phyloP scores from a whole-genome alignment of 2,888 invertebrate species.

The Drosophila vallismaia region DNA sequence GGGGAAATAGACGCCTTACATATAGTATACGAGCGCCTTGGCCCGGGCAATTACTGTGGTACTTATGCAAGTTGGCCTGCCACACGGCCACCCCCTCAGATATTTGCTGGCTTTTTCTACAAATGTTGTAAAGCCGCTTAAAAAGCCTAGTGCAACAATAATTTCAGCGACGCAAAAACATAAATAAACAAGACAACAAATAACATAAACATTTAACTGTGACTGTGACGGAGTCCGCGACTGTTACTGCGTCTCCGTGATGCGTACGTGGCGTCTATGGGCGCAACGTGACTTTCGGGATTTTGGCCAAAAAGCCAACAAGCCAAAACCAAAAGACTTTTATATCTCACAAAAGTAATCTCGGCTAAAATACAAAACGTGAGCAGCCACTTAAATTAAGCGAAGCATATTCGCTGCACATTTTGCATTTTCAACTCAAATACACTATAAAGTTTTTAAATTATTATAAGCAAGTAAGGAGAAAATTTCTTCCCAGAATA shows the following conservation, averaged over 20 bases:
- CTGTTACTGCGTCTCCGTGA: conserved; percentile 13
- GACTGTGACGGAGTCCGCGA: conserved; percentile 21
- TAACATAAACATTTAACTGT: conserved; percentile 36
- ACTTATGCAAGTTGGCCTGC: conserved; percentile 49
- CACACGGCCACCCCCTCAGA: conserved; percentile 28
- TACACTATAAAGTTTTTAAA: conserved; percentile 12
- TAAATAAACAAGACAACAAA: conserved; percentile 29
- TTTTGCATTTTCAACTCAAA: conserved; percentile 33
- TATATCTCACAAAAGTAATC: conserved; percentile 46
- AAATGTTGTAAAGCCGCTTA: conserved; percentile 38
- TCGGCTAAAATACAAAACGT: conserved; percentile 55
- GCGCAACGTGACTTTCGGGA: conserved; percentile 38
- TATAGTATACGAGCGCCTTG: conserved; percentile 40
- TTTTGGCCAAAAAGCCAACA: conserved; percentile 4
- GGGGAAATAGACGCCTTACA: conserved; percentile 3
- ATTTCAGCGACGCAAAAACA: conserved; percentile 28
- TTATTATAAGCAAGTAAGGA: conserved; percentile 12
- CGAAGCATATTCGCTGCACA: conserved; percentile 28
- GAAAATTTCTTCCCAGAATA: background rate
- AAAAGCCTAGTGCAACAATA: conserved; percentile 19
- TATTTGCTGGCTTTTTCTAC: conserved; percentile 29
- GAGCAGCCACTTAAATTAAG: conserved; percentile 65
- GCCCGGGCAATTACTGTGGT: conserved; percentile 47
- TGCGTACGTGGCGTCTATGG: conserved; percentile 49
- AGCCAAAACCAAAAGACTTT: conserved; percentile 21